These are phyloP conservation scores for Eucriotettix oculatus DNA, from an alignment of 2,888 invertebrate species.

Conservation along the genomic window DNA sequence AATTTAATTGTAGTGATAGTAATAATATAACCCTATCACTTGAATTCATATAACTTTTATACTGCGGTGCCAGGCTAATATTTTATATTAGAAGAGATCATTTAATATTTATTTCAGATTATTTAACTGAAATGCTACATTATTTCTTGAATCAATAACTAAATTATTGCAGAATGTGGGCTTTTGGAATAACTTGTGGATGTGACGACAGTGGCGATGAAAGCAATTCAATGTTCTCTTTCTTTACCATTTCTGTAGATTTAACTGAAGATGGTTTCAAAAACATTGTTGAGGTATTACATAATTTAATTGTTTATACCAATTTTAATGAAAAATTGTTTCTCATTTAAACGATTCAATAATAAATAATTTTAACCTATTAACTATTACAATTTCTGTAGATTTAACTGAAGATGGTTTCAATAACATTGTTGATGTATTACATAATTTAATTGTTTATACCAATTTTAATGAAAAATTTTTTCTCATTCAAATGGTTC, in stretches of 20 bases:
- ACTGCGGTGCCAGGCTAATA: too few species aligned
- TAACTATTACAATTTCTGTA: conserved; percentile 53
- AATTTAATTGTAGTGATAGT: too few species aligned
- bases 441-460: neutral
- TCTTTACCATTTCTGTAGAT: conserved; percentile 53
- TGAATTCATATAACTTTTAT: too few species aligned
- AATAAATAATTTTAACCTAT: too few species aligned
- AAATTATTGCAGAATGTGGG: conserved; percentile 47
- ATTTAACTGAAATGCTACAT: neutral
- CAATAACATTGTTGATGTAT: conserved; percentile 43
- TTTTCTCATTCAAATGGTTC: too few species aligned
- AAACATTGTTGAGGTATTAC: conserved; percentile 42
- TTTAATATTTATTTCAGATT: neutral
- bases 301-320: neutral
- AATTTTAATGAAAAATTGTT: too few species aligned
- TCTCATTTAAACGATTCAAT: too few species aligned
- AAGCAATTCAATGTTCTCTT: conserved; percentile 58
- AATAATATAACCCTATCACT: too few species aligned
- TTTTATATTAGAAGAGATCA: too few species aligned
- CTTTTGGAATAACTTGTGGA: conserved; percentile 50
- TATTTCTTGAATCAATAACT: neutral
- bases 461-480: too few species aligned
- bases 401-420: conserved; percentile 27
- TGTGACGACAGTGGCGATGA: conserved; percentile 56
- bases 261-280: conserved; percentile 63